These are phyloP conservation scores for Tetanocera ferruginea DNA, from an alignment of 2,888 invertebrate genomes.

Conservation along the genomic window DNA sequence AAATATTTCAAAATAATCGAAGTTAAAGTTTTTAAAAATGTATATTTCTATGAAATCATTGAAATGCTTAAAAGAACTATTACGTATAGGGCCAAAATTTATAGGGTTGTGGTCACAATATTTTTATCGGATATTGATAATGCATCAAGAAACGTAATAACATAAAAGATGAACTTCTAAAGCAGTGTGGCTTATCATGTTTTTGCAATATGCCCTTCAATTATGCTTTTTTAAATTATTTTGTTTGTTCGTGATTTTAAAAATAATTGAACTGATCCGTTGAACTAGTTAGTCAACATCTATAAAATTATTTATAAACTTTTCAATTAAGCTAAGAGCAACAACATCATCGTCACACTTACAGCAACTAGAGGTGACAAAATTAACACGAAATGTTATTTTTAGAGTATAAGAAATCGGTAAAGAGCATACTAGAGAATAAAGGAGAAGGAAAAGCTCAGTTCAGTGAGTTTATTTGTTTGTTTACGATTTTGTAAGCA, in stretches of 20 bases:
- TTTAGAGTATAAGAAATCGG: slow-evolving; percentile 9
- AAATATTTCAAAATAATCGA: too few relatives aligned
- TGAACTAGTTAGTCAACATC: slow-evolving; percentile 5
- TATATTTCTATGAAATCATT: too few relatives aligned
- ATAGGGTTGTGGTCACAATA: too few relatives aligned
- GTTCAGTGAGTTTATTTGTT: neutral
- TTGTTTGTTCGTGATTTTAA: too few relatives aligned
- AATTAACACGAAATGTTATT: slow-evolving; percentile 25
- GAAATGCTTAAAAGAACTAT: too few relatives aligned
- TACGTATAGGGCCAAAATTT: too few relatives aligned
- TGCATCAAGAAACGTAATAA: too few relatives aligned
- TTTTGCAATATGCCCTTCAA: too few relatives aligned
- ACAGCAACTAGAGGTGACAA: slow-evolving; percentile 28
- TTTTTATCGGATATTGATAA: too few relatives aligned
- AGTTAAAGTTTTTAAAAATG: too few relatives aligned
- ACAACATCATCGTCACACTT: neutral
- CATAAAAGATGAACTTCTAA: too few relatives aligned
- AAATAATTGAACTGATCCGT: neutral
- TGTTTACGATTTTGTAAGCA: neutral
- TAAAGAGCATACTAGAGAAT: neutral
- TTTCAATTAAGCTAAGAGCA: slow-evolving; percentile 4
- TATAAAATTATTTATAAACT: slow-evolving; percentile 14
- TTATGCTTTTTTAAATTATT: neutral
- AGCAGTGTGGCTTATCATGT: too few relatives aligned
- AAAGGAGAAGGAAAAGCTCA: neutral